Evolutionary conservation across 2,113 vertebrate genomes (phyloP).

Genomic region (Pyxicephalus adspersus): DNA sequence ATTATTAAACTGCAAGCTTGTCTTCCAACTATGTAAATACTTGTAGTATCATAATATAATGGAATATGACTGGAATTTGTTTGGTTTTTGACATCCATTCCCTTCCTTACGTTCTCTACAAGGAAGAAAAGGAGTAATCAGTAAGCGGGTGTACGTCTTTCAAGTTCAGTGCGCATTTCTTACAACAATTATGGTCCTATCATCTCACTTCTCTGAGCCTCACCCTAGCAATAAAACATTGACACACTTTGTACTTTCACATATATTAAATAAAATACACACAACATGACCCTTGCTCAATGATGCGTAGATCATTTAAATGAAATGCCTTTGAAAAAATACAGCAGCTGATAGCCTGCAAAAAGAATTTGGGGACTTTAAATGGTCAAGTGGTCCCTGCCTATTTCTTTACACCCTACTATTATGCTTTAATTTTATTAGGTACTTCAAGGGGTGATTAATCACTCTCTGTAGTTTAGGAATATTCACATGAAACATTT

Average conservation of each 20-base stretch:
- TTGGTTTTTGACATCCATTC: neutral
- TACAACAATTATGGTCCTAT: constrained; percentile 27
- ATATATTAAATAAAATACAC: constrained; percentile 23
- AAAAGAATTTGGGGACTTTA: no score
- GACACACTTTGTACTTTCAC: constrained; percentile 45
- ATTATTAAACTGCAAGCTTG: neutral
- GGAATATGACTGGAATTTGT: neutral
- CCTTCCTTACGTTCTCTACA: no score
- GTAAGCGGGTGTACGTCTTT: neutral
- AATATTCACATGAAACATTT: no score
- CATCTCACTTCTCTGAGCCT: constrained; percentile 3
- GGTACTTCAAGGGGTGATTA: no score
- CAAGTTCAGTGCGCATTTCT: constrained; percentile 32
- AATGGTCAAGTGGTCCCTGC: no score
- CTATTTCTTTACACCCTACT: no score
- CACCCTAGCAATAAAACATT: constrained; percentile 47
- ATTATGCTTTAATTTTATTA: no score
- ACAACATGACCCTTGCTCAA: constrained; percentile 22
- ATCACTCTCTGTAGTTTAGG: no score
- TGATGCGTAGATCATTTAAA: constrained; percentile 3
- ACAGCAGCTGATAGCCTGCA: neutral
- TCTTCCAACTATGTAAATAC: neutral
- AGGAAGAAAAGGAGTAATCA: neutral
- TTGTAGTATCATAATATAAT: neutral
- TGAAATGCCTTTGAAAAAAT: neutral